phyloP scores from a whole-genome alignment of 2,888 invertebrate species.

The Allophyes oxyacanthae region DNA sequence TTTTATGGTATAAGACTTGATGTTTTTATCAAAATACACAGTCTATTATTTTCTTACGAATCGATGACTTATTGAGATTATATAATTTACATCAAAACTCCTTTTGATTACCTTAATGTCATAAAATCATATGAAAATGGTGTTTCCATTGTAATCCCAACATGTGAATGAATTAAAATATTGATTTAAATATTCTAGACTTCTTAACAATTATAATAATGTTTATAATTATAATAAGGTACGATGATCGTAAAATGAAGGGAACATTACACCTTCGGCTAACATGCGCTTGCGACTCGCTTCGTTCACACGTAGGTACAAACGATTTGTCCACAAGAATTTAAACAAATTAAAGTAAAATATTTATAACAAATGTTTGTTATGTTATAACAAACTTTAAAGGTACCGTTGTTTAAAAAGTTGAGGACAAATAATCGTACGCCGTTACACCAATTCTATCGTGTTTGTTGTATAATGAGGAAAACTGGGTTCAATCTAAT shows the following conservation, averaged over 20 bases:
- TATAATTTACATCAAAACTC: constrained; percentile 61
- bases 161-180: constrained; percentile 66
- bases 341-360: constrained; percentile 32
- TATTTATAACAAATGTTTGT: constrained; percentile 40
- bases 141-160: constrained; percentile 61
- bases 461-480: background rate
- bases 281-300: constrained; percentile 52
- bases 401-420: constrained; percentile 23
- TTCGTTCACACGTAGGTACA: constrained; percentile 11
- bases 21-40: constrained; percentile 86
- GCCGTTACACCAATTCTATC: background rate
- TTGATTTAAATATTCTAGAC: constrained; percentile 63
- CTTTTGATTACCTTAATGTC: constrained; percentile 45
- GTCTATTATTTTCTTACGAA: constrained; percentile 73
- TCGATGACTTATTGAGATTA: constrained; percentile 78
- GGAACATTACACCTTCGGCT: constrained; percentile 36
- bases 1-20: constrained; percentile 76
- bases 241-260: constrained; percentile 64
- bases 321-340: constrained; percentile 22
- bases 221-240: constrained; percentile 61
- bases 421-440: constrained; percentile 24
- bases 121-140: constrained; percentile 54
- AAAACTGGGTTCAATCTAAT: constrained; percentile 5
- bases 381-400: constrained; percentile 26
- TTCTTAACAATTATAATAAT: constrained; percentile 60